A percentile compares a stretch with the other conserved stretches of the same genome.
Conservation (phyloP, 2,888 invertebrate genomes). For the Hydroisotoma schaefferi region DNA sequence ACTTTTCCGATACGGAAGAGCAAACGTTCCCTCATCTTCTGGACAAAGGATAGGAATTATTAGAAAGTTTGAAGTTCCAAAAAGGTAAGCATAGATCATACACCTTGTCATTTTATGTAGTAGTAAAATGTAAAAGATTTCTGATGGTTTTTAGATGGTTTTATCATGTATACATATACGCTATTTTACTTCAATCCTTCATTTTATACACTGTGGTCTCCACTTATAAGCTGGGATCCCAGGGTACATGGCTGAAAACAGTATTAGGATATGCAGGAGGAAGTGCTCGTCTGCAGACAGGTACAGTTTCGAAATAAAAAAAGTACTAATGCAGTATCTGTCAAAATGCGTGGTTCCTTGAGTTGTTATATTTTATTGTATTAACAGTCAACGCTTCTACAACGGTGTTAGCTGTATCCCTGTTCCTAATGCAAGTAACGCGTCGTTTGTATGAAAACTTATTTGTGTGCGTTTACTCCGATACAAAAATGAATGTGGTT, state of each 20-base stretch:
- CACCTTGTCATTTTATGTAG: too few relatives aligned
- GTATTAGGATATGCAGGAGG: background rate
- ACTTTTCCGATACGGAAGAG: slow-evolving; percentile 56
- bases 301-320: background rate
- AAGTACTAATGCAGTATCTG: too few relatives aligned
- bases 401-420: slow-evolving; percentile 8
- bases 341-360: background rate
- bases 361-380: background rate
- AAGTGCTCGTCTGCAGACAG: background rate
- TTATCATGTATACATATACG: slow-evolving; percentile 73
- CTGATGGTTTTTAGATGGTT: slow-evolving; percentile 60
- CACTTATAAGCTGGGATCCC: slow-evolving; percentile 55
- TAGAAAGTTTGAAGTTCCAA: slow-evolving; percentile 56
- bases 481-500: slow-evolving; percentile 70
- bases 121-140: slow-evolving; percentile 6
- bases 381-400: slow-evolving; percentile 19
- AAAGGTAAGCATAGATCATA: slow-evolving; percentile 57
- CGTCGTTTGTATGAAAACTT: slow-evolving; percentile 78
- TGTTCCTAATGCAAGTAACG: slow-evolving; percentile 53
- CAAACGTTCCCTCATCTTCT: slow-evolving; percentile 54
- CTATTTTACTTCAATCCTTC: slow-evolving; percentile 59
- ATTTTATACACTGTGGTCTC: slow-evolving; percentile 56
- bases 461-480: slow-evolving; percentile 74
- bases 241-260: slow-evolving; percentile 50
- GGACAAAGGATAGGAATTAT: slow-evolving; percentile 4